These are phyloP conservation scores for Darevskia nairensis DNA, from an alignment of 2,797 vertebrate genomes.

Conservation along the genomic window DNA sequence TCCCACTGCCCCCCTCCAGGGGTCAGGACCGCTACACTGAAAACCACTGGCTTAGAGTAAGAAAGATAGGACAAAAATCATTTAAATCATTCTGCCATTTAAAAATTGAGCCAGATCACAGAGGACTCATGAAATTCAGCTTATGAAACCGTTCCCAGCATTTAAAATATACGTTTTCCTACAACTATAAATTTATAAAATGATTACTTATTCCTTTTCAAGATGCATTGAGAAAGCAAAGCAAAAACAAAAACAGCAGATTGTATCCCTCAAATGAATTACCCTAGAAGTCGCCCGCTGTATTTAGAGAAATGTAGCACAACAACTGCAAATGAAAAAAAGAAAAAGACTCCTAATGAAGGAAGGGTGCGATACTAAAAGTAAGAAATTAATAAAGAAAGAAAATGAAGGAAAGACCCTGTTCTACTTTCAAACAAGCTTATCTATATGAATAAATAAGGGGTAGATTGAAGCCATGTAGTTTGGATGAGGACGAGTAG, in stretches of 20 bases:
- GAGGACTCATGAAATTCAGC: neutral
- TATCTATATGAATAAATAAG: neutral
- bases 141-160: neutral
- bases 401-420: too few species aligned
- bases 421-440: neutral
- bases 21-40: too few species aligned
- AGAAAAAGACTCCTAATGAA: neutral
- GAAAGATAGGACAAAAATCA: neutral
- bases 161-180: neutral
- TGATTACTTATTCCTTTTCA: neutral
- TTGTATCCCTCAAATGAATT: neutral
- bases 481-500: neutral
- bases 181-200: neutral
- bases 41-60: neutral
- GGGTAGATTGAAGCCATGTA: neutral
- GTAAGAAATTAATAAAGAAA: too few species aligned
- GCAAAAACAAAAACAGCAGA: neutral
- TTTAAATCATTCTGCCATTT: neutral
- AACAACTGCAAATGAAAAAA: neutral
- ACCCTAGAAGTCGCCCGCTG: neutral
- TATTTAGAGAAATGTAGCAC: neutral
- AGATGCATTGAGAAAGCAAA: neutral
- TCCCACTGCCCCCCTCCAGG: too few species aligned
- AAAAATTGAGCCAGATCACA: neutral
- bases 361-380: too few species aligned